Evolutionary conservation across 2,797 vertebrate genomes (phyloP), one percentile per base, ranked within the genome.

Genomic region (Lutjanus argentimaculatus): DNA sequence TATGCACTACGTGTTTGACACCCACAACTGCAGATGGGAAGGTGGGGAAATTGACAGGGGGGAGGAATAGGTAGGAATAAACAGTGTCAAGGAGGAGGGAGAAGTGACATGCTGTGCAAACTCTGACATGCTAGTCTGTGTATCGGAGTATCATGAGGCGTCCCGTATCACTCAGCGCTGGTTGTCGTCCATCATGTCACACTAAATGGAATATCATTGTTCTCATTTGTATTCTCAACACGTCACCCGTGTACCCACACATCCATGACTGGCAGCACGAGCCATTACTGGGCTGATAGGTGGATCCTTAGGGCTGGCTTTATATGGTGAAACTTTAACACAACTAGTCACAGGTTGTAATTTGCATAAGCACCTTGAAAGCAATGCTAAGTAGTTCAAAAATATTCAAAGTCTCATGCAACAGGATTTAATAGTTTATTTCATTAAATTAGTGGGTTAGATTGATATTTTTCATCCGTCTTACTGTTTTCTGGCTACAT

Each of bases 21-120:
- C 67, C 61, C 59, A 70, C 81, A 68, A 16, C 16, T 17, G 1
- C 49, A 70, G 83, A 84, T 62, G 56, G 58, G 73, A 42, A 71
- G 72, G 69, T 63, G 69, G 72, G 70, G 42, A 77, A 69, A 67
- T 62, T 87, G 80, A 87, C 67, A 82, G 51, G 1, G 49, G 52
- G 57, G 74, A 8, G 76, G 67, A 81, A 75, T 21, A 72, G 42
- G 56, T 17, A 70, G 74, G 70, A 80, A 80, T 86, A 87, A 80
- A 76, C 42, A 42, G 25, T 81, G 80, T 84, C 67, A 67, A 9
- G 59, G 61, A 83, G 77, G 77, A 77, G 75, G 79, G 42, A 25
- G 72, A 57, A 51, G 42, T 86, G 83, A 82, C 80, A 82, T n/a
- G 40, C 56, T 61, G 66, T 72, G 80, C 40, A 64, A 67, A 77